Evolutionary conservation across 2,113 vertebrate genomes (phyloP), one percentile per base, ranked within the genome.

Genomic region (Pseudonaja textilis): DNA sequence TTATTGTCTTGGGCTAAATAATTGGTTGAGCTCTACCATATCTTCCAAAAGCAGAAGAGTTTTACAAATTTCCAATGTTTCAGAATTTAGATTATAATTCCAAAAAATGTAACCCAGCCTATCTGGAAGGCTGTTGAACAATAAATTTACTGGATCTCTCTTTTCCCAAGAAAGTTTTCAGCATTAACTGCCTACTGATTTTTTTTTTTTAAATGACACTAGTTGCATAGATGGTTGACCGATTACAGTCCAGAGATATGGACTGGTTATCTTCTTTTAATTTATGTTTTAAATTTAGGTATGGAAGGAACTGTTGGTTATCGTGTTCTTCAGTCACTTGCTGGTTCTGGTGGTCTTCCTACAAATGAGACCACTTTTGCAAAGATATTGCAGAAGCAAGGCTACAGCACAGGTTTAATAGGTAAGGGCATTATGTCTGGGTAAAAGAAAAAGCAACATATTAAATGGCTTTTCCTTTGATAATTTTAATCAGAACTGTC

Each of bases 341-440:
- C 81, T 0, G 94, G 34, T 0, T 96, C 97, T 1, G 98, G 98
- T 42, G 98, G 98, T 0, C 97, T 98, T 34, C 98, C 98, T 0
- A 26, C 95, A 2, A 97, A 96, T 0, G 98, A 98, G 96, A 97
- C 96, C 0, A 98, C 98, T 1, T 98, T 98, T 90, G 97, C 97
- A 2, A 96, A 96, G 89, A 96, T 98, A 88, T 16, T 98, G 34
- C 91, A 96, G 61, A 94, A 94, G 0, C 94, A 93, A 93, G 98
- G 97, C 81, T 98, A 98, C 22, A 91, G 89, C 88, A 98, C 98
- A 0, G 98, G 97, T 29, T 93, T 98, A 0, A 95, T 98, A 92
- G 98, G 98, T 98, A 96, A 1, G 97, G 18, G 22, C 39, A 11
- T 0, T 0, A 29, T 39, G 3, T 55, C 57, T 88, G 2, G 9